Evolutionary conservation across 2,113 vertebrate species (phyloP).

Genomic region (Tricholaema leucomelas): DNA sequence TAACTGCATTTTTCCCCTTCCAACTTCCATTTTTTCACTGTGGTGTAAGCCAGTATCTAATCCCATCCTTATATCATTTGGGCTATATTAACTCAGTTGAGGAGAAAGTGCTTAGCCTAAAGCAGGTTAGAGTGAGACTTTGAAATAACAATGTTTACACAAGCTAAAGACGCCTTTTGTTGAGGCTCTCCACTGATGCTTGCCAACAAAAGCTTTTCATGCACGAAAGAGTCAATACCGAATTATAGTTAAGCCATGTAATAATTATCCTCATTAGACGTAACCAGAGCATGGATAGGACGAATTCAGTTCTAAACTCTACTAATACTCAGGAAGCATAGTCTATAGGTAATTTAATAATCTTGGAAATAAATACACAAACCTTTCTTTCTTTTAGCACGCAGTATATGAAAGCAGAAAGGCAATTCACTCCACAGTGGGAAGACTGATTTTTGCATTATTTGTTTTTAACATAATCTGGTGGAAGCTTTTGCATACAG

Average conservation of each 20-base stretch:
- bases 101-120: slow-evolving; percentile 62
- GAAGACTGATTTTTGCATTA: background rate
- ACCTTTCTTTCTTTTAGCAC: slow-evolving; percentile 73
- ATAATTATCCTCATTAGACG: slow-evolving; percentile 94
- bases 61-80: slow-evolving; percentile 80
- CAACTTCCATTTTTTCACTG: slow-evolving; percentile 77
- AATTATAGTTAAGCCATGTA: slow-evolving; percentile 91
- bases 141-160: slow-evolving; percentile 60
- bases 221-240: slow-evolving; percentile 84
- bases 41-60: slow-evolving; percentile 85
- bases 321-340: slow-evolving; percentile 84
- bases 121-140: slow-evolving; percentile 52
- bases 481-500: background rate
- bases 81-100: slow-evolving; percentile 71
- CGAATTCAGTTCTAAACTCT: slow-evolving; percentile 79
- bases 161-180: slow-evolving; percentile 78
- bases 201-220: slow-evolving; percentile 80
- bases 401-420: slow-evolving; percentile 45
- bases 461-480: background rate
- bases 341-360: slow-evolving; percentile 90
- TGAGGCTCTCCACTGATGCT: slow-evolving; percentile 38
- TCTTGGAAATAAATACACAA: slow-evolving; percentile 88
- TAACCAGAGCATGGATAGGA: slow-evolving; percentile 85
- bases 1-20: slow-evolving; percentile 83
- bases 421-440: slow-evolving; percentile 35